Percentiles rank a stretch among this genome's conserved stretches.
Conservation (phyloP, 2,888 invertebrate species). For the Melieria crassipennis region DNA sequence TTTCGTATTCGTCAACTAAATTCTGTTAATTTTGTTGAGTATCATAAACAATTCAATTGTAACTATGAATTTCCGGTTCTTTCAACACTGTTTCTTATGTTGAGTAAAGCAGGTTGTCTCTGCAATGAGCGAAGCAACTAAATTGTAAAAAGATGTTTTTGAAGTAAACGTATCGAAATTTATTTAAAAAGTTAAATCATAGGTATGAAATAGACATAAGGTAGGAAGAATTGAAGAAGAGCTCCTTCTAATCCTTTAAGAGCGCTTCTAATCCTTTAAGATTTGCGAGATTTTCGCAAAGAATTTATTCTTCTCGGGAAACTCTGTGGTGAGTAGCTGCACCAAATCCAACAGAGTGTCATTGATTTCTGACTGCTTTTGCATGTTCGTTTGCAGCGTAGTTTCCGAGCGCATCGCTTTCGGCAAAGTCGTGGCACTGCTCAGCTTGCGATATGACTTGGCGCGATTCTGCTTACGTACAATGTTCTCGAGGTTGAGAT, state of each 20-base stretch:
- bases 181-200: background rate
- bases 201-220: background rate
- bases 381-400: conserved; percentile 68
- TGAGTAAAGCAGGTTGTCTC: too few relatives aligned
- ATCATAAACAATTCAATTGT: too few relatives aligned
- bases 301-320: conserved; percentile 69
- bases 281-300: conserved; percentile 61
- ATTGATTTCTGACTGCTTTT: conserved; percentile 71
- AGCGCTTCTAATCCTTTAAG: conserved; percentile 35
- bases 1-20: too few relatives aligned
- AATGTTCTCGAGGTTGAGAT: conserved; percentile 68
- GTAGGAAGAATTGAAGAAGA: background rate
- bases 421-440: conserved; percentile 60
- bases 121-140: too few relatives aligned
- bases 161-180: too few relatives aligned
- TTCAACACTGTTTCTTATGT: too few relatives aligned
- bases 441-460: conserved; percentile 69
- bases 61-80: too few relatives aligned
- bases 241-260: conserved; percentile 32
- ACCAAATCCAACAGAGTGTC: conserved; percentile 70
- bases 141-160: too few relatives aligned
- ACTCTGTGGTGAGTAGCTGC: conserved; percentile 70
- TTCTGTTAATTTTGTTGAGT: too few relatives aligned
- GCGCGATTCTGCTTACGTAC: conserved; percentile 78
- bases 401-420: conserved; percentile 65